These are phyloP conservation scores for Branchellion lobata DNA, from an alignment of 2,888 invertebrate species.

Conservation along the genomic window DNA sequence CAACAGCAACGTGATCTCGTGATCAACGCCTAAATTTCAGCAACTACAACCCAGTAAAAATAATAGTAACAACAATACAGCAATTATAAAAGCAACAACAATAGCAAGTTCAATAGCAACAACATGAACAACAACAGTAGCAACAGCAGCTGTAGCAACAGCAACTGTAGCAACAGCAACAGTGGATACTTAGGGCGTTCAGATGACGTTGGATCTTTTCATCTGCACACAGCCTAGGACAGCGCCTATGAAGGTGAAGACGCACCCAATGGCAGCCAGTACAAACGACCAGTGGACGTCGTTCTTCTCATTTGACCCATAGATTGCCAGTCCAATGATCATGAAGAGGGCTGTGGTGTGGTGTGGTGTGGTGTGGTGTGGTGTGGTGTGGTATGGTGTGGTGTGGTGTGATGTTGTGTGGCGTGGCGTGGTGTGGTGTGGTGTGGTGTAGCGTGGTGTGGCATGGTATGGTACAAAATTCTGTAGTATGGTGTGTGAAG, in stretches of 20 bases:
- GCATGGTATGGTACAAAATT: no score
- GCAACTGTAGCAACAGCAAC: slow-evolving; percentile 48
- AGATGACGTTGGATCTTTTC: slow-evolving; percentile 41
- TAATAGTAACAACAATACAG: no score
- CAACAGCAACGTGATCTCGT: no score
- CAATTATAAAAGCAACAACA: slow-evolving; percentile 45
- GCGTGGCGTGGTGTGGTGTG: no score
- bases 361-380: not conserved
- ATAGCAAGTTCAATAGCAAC: slow-evolving; percentile 48
- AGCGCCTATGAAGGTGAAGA: slow-evolving; percentile 49
- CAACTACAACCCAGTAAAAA: no score
- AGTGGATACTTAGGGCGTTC: slow-evolving; percentile 32
- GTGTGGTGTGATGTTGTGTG: no score
- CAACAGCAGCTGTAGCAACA: slow-evolving; percentile 48
- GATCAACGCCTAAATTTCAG: no score
- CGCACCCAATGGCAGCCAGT: slow-evolving; percentile 48
- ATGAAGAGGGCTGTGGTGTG: slow-evolving; percentile 49
- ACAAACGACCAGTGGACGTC: slow-evolving; percentile 50
- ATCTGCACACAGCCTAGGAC: slow-evolving; percentile 51
- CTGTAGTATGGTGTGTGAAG: no score
- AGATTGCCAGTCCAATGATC: slow-evolving; percentile 49
- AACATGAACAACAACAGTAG: slow-evolving; percentile 48
- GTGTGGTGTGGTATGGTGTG: not conserved
- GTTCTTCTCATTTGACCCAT: slow-evolving; percentile 44
- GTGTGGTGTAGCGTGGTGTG: no score